These are phyloP conservation scores for Aphelenchoides besseyi DNA, from an alignment of 1,140 invertebrate genomes.

Conservation along the genomic window DNA sequence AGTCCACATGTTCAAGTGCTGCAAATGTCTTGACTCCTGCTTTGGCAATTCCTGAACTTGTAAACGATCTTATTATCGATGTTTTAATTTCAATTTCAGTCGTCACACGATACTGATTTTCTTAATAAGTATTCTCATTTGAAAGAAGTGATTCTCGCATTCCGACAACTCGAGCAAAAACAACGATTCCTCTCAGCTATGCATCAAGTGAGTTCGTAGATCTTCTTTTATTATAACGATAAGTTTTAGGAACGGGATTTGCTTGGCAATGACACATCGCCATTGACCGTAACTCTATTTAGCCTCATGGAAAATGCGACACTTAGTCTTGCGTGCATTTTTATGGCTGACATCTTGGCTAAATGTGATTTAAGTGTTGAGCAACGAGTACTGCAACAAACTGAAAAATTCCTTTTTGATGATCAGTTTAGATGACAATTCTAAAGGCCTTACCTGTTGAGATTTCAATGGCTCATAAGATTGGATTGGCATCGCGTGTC, in stretches of 20 bases:
- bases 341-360: conserved; percentile 4
- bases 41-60: background rate
- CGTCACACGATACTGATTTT: background rate
- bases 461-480: background rate
- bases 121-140: background rate
- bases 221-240: background rate
- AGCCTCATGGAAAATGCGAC: conserved; percentile 6
- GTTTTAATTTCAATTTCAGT: background rate
- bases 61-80: background rate
- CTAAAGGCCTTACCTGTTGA: background rate
- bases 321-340: conserved; percentile 6
- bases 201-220: background rate
- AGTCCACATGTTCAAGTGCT: background rate
- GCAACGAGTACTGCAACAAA: background rate
- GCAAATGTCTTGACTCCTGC: background rate
- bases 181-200: background rate
- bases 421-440: background rate
- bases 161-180: background rate
- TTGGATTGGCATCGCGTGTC: background rate
- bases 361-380: conserved; percentile 4
- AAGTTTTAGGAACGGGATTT: background rate
- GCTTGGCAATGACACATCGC: background rate
- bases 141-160: background rate
- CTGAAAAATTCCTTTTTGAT: too few relatives aligned
- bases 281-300: background rate